These are phyloP conservation scores for Andrena cerasifolii DNA, from an alignment of 1,140 invertebrate genomes.

Conservation along the genomic window DNA sequence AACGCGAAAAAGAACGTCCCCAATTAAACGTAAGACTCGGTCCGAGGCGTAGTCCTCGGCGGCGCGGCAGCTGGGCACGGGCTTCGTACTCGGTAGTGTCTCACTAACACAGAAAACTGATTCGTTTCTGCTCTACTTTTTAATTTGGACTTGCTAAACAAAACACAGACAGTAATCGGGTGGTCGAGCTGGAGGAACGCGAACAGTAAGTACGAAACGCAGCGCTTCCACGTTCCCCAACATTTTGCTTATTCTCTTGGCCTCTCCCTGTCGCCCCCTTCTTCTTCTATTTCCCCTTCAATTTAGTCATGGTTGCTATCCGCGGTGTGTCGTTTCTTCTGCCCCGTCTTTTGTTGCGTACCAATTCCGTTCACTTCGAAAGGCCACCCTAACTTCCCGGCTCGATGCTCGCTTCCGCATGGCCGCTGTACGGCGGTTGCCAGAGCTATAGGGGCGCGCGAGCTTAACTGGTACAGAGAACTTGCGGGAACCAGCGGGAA, in stretches of 20 bases:
- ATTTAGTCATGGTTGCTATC: background rate
- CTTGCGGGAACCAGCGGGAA: no score
- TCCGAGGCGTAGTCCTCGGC: background rate
- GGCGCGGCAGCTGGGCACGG: slow-evolving; percentile 3
- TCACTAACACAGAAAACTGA: slow-evolving; percentile 79
- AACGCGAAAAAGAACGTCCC: slow-evolving; percentile 1
- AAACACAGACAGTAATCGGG: slow-evolving; percentile 88
- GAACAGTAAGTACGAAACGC: slow-evolving; percentile 89
- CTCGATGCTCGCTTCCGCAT: slow-evolving; percentile 1
- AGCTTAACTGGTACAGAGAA: no score
- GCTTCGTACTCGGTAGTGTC: slow-evolving; percentile 55
- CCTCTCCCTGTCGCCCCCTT: background rate
- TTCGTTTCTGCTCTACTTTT: slow-evolving; percentile 82
- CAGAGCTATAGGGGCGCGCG: no score
- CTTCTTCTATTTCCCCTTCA: background rate
- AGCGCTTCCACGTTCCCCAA: slow-evolving; percentile 45
- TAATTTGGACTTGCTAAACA: slow-evolving; percentile 82
- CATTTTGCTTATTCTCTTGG: background rate
- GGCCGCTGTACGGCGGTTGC: slow-evolving; percentile 1
- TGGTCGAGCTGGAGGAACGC: slow-evolving; percentile 89
- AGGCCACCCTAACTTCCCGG: slow-evolving; percentile 40
- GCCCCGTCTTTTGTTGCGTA: background rate
- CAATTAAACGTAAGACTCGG: background rate
- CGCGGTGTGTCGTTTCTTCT: background rate
- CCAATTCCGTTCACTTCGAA: no score